These are phyloP conservation scores for Octonoba sinensis DNA, from an alignment of 2,888 invertebrate genomes.

Conservation along the genomic window DNA sequence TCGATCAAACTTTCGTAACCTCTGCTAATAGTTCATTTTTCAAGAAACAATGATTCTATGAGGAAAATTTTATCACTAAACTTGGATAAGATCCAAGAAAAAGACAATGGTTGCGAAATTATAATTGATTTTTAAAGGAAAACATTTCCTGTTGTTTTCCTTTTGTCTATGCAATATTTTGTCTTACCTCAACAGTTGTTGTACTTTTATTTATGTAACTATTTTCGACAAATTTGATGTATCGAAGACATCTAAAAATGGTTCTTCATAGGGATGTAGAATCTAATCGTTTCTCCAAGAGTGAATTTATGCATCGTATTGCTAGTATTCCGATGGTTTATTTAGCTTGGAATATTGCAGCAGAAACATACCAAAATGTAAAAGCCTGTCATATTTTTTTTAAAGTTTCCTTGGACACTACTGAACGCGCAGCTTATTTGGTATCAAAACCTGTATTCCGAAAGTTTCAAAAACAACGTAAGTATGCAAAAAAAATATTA, in stretches of 20 bases:
- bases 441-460: constrained; percentile 40
- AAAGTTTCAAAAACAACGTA: constrained; percentile 45
- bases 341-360: constrained; percentile 56
- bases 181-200: too few species aligned
- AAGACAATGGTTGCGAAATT: too few species aligned
- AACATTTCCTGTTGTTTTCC: too few species aligned
- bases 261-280: constrained; percentile 40
- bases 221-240: constrained; percentile 26
- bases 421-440: constrained; percentile 46
- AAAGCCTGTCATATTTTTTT: constrained; percentile 39
- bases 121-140: too few species aligned
- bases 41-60: too few species aligned
- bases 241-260: constrained; percentile 54
- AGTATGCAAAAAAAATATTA: neutral
- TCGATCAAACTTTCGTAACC: too few species aligned
- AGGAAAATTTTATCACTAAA: too few species aligned
- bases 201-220: too few species aligned
- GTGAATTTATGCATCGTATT: constrained; percentile 54
- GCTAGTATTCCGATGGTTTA: constrained; percentile 54
- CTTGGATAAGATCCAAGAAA: too few species aligned
- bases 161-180: too few species aligned
- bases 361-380: constrained; percentile 41
- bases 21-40: too few species aligned
- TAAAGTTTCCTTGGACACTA: constrained; percentile 42
- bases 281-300: constrained; percentile 28